phyloP scores from a whole-genome alignment of 2,888 invertebrate species.

The Eilema sororculum region DNA sequence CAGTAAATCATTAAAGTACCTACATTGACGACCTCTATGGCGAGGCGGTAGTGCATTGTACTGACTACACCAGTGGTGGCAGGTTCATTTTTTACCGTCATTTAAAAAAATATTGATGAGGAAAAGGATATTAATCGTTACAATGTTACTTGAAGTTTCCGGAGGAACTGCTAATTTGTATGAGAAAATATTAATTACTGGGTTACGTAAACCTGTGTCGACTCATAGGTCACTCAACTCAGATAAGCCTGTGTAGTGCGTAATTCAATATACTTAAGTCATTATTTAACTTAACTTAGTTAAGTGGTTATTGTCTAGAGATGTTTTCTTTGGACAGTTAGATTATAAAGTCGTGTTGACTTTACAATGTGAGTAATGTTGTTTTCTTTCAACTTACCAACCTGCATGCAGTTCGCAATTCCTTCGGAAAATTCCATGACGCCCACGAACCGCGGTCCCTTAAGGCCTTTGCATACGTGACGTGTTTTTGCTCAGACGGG shows the following conservation, averaged over 20 bases:
- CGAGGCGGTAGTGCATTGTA: too few species aligned
- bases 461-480: too few species aligned
- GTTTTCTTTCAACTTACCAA: neutral
- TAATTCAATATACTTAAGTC: constrained; percentile 26
- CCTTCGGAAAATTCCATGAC: too few species aligned
- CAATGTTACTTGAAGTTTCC: constrained; percentile 9
- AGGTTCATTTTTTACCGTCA: neutral
- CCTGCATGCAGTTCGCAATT: too few species aligned
- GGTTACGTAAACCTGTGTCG: constrained; percentile 6
- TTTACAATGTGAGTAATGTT: constrained; percentile 8
- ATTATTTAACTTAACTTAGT: constrained; percentile 26
- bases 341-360: too few species aligned
- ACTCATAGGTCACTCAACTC: constrained; percentile 14
- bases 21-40: too few species aligned
- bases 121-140: constrained; percentile 37
- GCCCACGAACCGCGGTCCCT: too few species aligned
- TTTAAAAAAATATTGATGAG: constrained; percentile 13
- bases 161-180: constrained; percentile 29
- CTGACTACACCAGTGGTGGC: too few species aligned
- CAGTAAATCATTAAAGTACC: too few species aligned
- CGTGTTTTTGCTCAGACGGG: too few species aligned
- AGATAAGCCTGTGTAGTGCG: constrained; percentile 24
- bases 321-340: constrained; percentile 19
- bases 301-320: constrained; percentile 33
- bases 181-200: constrained; percentile 17